Evolutionary conservation across 2,888 invertebrate species (phyloP), one percentile per base, ranked within the genome.

Genomic region (Rhopalosiphum nymphaeae): DNA sequence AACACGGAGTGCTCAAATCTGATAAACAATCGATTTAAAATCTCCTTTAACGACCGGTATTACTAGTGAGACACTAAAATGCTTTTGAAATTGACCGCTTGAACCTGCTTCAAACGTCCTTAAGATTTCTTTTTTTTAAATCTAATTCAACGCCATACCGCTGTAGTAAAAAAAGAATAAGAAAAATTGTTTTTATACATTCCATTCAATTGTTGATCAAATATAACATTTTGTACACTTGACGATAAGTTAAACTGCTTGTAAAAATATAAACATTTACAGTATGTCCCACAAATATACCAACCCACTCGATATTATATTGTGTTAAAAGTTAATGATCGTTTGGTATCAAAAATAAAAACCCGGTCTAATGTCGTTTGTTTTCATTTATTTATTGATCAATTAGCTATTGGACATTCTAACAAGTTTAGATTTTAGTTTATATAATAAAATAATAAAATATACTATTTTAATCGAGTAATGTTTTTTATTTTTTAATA

Each of bases 1-100:
- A 86, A 57, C 61, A 91, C 21, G 49, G 21, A 46, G 84, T 26
- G n/a, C 90, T 94, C 61, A 87, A 91, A 91, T 61, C 61, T 85
- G 49, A 89, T 90, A 85, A 78, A 89, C 89, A 91, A 94, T 91
- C 91, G 67, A 86, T 87, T 87, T 87, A 36, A 67, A 86, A 91
- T 89, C 49, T 91, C n/a, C 44, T n/a, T 93, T 84, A 90, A 89
- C 89, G 89, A 91, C 61, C 90, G 90, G 61, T 61, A 89, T 57
- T 61, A 86, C 85, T 94, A 67, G 49, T 21, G 11, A 87, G 90
- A 61, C 94, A 67, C n/a, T 91, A 53, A 94, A 94, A 94, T 94
- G 67, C 91, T 86, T 94, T 94, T 94, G 86, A 91, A 86, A 93
- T 84, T 42, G 57, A 85, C 93, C 93, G 93, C 93, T 85, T 29